A percentile compares a stretch with the other conserved stretches of the same genome.
These are phyloP conservation scores for Lineus longissimus DNA, from an alignment of 1,140 invertebrate species.

Conservation along the genomic window DNA sequence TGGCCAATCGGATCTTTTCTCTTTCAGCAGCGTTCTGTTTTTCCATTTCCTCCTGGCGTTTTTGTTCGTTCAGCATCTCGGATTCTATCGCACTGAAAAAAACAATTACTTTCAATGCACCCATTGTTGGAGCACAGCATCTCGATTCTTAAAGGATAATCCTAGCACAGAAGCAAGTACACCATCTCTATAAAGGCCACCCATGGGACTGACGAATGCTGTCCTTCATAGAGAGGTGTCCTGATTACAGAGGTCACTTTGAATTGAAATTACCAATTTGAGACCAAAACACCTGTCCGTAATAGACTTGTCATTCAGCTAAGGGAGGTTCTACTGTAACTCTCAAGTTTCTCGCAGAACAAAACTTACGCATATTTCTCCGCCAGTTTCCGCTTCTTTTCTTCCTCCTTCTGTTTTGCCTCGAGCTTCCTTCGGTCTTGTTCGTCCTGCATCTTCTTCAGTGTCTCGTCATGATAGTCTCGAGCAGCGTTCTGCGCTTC, in stretches of 20 bases:
- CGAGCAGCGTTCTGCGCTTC: conserved; percentile 31
- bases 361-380: conserved; percentile 38
- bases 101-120: conserved; percentile 2
- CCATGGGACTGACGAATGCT: no score
- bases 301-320: background rate
- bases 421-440: conserved; percentile 36
- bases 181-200: no score
- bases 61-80: conserved; percentile 38
- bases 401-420: conserved; percentile 34
- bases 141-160: no score
- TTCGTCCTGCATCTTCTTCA: conserved; percentile 40
- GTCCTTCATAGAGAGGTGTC: no score
- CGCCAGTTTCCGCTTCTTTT: conserved; percentile 36
- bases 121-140: background rate
- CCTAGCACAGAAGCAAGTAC: no score
- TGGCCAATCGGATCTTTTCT: conserved; percentile 32
- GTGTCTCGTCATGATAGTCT: conserved; percentile 30
- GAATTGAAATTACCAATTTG: no score
- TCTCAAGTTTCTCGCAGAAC: no score
- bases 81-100: conserved; percentile 35
- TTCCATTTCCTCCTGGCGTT: conserved; percentile 31
- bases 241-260: no score
- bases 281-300: no score
- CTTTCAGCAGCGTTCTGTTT: conserved; percentile 37
- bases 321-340: background rate